phyloP scores from a whole-genome alignment of 2,797 vertebrate species.

The Poeciliopsis turneri region DNA sequence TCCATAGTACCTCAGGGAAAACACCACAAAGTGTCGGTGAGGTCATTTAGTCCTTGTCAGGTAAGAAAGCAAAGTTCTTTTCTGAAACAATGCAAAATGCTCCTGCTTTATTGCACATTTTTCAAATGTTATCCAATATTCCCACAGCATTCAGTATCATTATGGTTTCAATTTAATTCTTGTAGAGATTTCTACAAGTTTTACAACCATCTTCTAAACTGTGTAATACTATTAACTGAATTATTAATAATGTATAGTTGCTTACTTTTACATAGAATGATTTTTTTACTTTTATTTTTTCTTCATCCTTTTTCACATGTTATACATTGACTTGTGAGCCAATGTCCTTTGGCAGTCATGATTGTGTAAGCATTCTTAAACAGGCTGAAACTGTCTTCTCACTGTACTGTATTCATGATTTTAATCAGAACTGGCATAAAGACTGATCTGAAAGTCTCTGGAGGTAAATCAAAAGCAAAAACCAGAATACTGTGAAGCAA shows the following conservation, averaged over 20 bases:
- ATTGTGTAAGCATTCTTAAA: conserved; percentile 9
- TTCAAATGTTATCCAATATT: neutral
- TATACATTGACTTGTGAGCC: conserved; percentile 6
- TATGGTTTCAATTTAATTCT: neutral
- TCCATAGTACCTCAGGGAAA: conserved; percentile 31
- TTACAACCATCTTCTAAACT: neutral
- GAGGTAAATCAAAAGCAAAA: conserved; percentile 13
- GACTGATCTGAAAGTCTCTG: conserved; percentile 2
- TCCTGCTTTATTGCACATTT: neutral
- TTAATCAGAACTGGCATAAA: conserved; percentile 25
- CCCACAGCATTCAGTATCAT: neutral
- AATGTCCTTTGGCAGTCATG: neutral
- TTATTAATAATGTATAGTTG: no score
- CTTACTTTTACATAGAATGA: neutral
- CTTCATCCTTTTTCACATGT: neutral
- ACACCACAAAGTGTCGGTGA: conserved; percentile 15
- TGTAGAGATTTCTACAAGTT: neutral
- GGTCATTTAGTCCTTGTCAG: conserved; percentile 44
- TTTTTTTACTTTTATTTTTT: neutral
- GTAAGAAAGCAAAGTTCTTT: conserved; percentile 17
- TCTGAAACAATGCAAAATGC: neutral
- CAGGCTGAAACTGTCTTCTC: conserved; percentile 5
- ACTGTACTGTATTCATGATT: conserved; percentile 13
- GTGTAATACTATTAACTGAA: neutral
- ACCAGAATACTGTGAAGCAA: conserved; percentile 7